phyloP scores from a whole-genome alignment of 2,113 vertebrate species.

The Cottus gobio region DNA sequence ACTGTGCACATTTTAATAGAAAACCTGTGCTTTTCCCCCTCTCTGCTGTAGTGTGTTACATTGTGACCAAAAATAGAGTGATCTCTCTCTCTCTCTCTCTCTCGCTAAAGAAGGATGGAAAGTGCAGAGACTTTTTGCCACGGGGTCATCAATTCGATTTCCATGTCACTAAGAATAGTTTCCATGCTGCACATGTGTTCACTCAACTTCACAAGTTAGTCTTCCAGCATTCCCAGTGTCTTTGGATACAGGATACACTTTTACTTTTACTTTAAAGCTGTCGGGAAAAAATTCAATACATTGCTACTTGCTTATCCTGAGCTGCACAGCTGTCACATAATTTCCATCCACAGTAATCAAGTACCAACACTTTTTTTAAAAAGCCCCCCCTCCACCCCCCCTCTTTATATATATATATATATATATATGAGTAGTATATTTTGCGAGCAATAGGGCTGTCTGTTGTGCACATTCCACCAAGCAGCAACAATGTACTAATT shows the following conservation, averaged over 20 bases:
- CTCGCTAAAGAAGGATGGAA: slow-evolving; percentile 29
- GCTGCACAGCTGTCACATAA: slow-evolving; percentile 66
- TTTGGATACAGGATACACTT: slow-evolving; percentile 29
- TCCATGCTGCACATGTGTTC: slow-evolving; percentile 70
- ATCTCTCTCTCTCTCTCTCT: too few species aligned
- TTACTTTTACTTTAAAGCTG: slow-evolving; percentile 45
- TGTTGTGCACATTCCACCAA: slow-evolving; percentile 10
- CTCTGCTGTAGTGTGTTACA: not conserved
- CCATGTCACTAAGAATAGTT: slow-evolving; percentile 60
- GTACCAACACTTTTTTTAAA: slow-evolving; percentile 21
- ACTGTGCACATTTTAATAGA: not conserved
- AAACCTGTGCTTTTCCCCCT: not conserved
- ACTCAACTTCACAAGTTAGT: slow-evolving; percentile 23
- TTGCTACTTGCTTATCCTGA: slow-evolving; percentile 26
- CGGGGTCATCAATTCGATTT: slow-evolving; percentile 48
- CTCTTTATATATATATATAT: too few species aligned
- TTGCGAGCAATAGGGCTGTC: not conserved
- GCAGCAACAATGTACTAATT: not conserved
- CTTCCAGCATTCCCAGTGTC: not conserved
- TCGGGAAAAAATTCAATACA: slow-evolving; percentile 3
- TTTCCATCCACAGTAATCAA: slow-evolving; percentile 65
- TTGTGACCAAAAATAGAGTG: slow-evolving; percentile 26
- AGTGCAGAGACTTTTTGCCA: slow-evolving; percentile 28
- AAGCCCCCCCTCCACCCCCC: too few species aligned
- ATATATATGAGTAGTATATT: too few species aligned